Conservation (phyloP, 2,113 vertebrate species). For the Leptosomus discolor region DNA sequence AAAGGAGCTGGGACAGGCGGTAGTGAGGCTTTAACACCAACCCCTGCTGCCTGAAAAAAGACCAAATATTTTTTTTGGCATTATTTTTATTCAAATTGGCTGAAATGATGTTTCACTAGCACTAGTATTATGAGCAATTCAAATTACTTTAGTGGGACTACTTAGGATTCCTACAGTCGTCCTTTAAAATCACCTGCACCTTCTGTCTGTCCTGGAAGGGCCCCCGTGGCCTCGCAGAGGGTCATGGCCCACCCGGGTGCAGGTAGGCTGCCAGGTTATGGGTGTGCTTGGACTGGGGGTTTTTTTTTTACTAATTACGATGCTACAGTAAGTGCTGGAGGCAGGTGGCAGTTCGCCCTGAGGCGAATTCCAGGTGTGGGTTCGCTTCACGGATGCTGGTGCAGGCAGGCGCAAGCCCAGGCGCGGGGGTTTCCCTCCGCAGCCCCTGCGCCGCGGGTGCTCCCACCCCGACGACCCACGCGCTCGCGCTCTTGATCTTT, state of each 20-base stretch:
- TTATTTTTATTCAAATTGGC: not conserved
- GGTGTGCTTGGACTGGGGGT: no score
- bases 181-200: not conserved
- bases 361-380: not conserved
- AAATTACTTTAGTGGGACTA: no score
- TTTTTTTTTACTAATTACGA: not conserved
- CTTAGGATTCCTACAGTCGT: not conserved
- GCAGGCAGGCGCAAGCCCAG: no score
- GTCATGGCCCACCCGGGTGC: not conserved
- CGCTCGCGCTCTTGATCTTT: no score
- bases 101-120: not conserved
- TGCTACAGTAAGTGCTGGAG: not conserved
- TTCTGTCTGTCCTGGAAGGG: not conserved
- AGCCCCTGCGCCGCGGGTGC: no score
- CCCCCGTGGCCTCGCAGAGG: not conserved
- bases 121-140: no score
- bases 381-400: no score
- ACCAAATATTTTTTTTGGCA: not conserved
- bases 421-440: no score
- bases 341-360: not conserved
- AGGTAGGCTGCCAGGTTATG: not conserved
- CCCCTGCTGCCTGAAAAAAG: no score
- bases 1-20: not conserved
- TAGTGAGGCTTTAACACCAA: not conserved
- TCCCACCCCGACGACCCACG: no score